Evolutionary conservation across 2,888 invertebrate genomes (phyloP).

Genomic region (Copidosoma aretas): DNA sequence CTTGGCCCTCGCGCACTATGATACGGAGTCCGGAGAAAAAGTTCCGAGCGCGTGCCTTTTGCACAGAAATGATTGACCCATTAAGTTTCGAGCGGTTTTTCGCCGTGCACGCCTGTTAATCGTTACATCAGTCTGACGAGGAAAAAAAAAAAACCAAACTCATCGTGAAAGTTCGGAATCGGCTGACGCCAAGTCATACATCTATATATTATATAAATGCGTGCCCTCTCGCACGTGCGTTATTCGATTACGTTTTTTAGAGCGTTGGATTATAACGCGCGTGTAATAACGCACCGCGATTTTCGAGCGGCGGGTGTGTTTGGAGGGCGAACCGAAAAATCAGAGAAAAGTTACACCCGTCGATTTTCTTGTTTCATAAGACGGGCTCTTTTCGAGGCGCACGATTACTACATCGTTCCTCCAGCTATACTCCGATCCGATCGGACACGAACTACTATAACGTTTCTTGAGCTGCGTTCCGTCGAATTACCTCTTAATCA

Average conservation of each 20-base stretch:
- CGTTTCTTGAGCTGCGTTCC: too few relatives aligned
- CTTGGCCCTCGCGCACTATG: too few relatives aligned
- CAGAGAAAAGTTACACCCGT: constrained; percentile 9
- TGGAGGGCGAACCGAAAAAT: not conserved
- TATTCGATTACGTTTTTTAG: too few relatives aligned
- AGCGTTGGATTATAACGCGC: too few relatives aligned
- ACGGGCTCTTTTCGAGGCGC: not conserved
- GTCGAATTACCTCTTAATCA: constrained; percentile 1
- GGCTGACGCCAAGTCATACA: too few relatives aligned
- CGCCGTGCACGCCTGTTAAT: too few relatives aligned
- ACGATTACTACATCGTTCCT: constrained; percentile 18
- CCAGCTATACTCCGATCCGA: constrained; percentile 22
- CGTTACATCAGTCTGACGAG: not conserved
- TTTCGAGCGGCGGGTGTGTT: not conserved
- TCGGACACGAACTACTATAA: constrained; percentile 25
- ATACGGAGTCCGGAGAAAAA: not conserved
- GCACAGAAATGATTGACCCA: not conserved
- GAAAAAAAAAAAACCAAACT: not conserved
- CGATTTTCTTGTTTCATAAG: constrained; percentile 13
- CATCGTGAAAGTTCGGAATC: not conserved
- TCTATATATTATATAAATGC: too few relatives aligned
- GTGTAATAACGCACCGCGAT: too few relatives aligned
- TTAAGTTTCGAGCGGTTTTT: too few relatives aligned
- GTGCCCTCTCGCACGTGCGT: too few relatives aligned
- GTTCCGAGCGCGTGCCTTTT: not conserved